These are phyloP conservation scores for Addax nasomaculatus DNA, from an alignment of 2,113 vertebrate genomes.

Conservation along the genomic window DNA sequence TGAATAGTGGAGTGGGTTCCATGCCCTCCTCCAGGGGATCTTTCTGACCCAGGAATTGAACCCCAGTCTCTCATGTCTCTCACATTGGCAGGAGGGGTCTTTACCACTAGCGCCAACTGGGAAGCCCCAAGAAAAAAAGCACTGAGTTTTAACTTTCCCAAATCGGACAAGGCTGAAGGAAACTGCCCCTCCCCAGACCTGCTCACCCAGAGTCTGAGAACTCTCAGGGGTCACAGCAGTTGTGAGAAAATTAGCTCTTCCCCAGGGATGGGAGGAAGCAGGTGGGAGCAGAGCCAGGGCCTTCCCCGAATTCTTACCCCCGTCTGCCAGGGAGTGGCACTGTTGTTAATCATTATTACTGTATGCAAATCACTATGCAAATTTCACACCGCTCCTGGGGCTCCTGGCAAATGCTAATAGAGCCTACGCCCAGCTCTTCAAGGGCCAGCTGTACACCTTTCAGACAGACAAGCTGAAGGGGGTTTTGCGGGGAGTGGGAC, in stretches of 20 bases:
- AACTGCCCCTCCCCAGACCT: neutral
- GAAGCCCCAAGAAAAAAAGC: neutral
- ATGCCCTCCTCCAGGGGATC: neutral
- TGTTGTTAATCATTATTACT: constrained; percentile 76
- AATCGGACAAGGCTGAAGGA: neutral
- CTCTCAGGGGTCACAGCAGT: neutral
- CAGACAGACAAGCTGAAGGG: neutral
- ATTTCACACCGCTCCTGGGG: constrained; percentile 39
- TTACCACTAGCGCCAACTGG: neutral
- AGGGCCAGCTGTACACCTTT: constrained; percentile 45
- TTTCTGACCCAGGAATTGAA: neutral
- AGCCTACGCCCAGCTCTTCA: constrained; percentile 53
- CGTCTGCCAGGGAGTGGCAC: constrained; percentile 75
- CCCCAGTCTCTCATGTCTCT: neutral
- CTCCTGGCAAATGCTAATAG: constrained; percentile 46
- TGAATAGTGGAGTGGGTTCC: neutral
- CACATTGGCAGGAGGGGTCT: neutral
- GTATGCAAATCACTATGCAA: constrained; percentile 72
- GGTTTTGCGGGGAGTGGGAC: neutral
- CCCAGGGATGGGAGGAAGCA: neutral
- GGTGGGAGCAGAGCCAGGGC: constrained; percentile 19
- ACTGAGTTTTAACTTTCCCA: neutral
- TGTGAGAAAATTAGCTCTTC: constrained; percentile 21
- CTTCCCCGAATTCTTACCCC: constrained; percentile 68
- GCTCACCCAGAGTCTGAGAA: neutral